Percentiles rank a stretch among this genome's conserved stretches.
Evolutionary conservation across 30 jellyfish, hydroid and myxozoan genomes (phyloP).

Genomic region (Chironex yamaguchii): DNA sequence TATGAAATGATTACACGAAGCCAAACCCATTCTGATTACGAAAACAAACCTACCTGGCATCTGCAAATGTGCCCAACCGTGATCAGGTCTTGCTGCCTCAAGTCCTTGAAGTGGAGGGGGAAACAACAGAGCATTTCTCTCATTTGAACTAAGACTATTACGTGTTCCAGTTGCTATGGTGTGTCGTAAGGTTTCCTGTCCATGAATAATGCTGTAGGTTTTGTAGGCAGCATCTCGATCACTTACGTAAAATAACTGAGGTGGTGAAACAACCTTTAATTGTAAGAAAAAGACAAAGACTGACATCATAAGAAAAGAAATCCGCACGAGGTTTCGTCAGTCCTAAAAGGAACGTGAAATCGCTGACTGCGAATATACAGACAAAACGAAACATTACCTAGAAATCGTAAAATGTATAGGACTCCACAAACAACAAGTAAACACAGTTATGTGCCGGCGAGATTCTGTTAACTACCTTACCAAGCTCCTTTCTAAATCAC

Average conservation of each 20-base stretch:
- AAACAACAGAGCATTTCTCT: conserved; percentile 22
- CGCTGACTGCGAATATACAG: too few relatives aligned
- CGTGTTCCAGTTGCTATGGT: conserved; percentile 58
- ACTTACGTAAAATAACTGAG: conserved; percentile 64
- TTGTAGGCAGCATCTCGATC: conserved; percentile 95
- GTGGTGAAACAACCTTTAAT: conserved; percentile 83
- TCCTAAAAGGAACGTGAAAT: too few relatives aligned
- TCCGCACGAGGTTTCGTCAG: too few relatives aligned
- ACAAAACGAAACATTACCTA: too few relatives aligned
- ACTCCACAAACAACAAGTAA: too few relatives aligned
- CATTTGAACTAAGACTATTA: not conserved
- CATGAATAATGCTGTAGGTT: conserved; percentile 43
- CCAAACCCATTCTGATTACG: too few relatives aligned
- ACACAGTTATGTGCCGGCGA: too few relatives aligned
- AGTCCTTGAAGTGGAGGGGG: conserved; percentile 84
- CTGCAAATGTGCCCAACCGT: conserved; percentile 90
- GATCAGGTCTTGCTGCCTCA: conserved; percentile 81
- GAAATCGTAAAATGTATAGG: too few relatives aligned
- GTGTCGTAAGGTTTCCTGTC: conserved; percentile 58
- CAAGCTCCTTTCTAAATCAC: too few relatives aligned
- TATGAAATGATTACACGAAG: too few relatives aligned
- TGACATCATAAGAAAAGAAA: too few relatives aligned
- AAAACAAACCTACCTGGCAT: conserved; percentile 82
- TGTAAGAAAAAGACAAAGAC: conserved; percentile 1
- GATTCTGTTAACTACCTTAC: too few relatives aligned